Conservation (phyloP, 1,140 invertebrate species). For the Coelopa frigida region DNA sequence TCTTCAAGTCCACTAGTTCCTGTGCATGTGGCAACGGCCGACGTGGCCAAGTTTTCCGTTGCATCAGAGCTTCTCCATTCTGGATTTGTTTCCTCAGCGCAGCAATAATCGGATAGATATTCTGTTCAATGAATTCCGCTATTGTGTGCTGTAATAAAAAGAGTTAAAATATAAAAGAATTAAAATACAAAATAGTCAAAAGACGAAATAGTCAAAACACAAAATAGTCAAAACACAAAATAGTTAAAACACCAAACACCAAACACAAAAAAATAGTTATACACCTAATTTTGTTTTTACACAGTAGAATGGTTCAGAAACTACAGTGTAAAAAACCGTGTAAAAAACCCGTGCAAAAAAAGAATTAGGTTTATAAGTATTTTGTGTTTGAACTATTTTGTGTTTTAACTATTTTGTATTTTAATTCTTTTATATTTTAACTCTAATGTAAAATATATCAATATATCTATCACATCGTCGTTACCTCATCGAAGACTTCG, state of each 20-base stretch:
- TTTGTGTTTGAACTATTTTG: neutral
- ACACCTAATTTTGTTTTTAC: too few species aligned
- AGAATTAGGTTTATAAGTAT: too few species aligned
- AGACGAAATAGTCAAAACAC: too few species aligned
- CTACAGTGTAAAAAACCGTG: too few species aligned
- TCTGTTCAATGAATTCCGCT: conserved; percentile 65
- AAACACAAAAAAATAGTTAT: too few species aligned
- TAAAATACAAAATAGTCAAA: too few species aligned
- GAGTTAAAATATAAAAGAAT: too few species aligned
- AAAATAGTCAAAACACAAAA: too few species aligned
- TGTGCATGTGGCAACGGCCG: conserved; percentile 35
- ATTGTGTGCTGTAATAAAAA: conserved; percentile 49
- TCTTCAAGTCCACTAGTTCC: conserved; percentile 19
- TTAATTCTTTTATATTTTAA: conserved; percentile 7
- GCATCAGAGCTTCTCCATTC: conserved; percentile 41
- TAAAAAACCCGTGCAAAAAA: too few species aligned
- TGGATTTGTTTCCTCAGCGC: conserved; percentile 46
- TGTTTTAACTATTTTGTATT: neutral
- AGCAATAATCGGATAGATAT: conserved; percentile 47
- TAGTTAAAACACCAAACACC: too few species aligned
- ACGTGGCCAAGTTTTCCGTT: conserved; percentile 39
- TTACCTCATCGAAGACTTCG: conserved; percentile 59
- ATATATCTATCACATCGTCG: neutral
- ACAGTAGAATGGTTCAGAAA: too few species aligned
- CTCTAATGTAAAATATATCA: too few species aligned